Evolutionary conservation across 2,797 vertebrate species (phyloP), one percentile per base, ranked within the genome.

Genomic region (Ptychadena robeensis): DNA sequence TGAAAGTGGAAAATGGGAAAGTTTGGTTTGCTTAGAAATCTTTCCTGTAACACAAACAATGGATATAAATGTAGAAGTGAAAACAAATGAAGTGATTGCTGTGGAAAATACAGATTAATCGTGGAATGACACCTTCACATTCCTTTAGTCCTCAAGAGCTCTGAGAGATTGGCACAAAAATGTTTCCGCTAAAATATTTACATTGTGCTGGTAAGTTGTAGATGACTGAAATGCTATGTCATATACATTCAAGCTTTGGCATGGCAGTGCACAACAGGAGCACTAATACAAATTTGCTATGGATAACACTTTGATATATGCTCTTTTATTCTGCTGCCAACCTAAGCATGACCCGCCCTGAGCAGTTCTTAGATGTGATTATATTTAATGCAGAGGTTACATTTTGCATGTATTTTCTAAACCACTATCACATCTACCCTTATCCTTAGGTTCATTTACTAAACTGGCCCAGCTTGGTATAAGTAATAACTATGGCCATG

Each of bases 101-200:
- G 48, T 57, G 30, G 31, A 78, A 68, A 65, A 64, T 30, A 25
- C 25, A 25, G 38, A 66, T 66, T 66, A 67, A 53, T 67, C 9
- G 12, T 27, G 28, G 27, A n/a, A 12, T 35, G 64, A 68, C 40
- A 78, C 64, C 64, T 71, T 72, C 22, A 71, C 78, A 78, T 68
- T 78, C 64, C 40, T 35, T 30, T 25, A 78, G 63, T 76, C 61
- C 73, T 64, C 73, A 32, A 30, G 57, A 40, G 73, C 35, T 38
- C 9, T 66, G 28, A 63, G 48, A 59, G 4, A 9, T 35, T 30
- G 53, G 75, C 30, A 66, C 0, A 2, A 69, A 40, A 72, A 61
- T 27, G 34, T 53, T 78, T 68, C 11, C 64, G n/a, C 32, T 57
- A 53, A 67, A 78, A 78, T 53, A 78, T 68, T 78, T 68, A 57